Evolutionary conservation across 2,888 invertebrate species (phyloP).

Genomic region (Acheta domesticus): DNA sequence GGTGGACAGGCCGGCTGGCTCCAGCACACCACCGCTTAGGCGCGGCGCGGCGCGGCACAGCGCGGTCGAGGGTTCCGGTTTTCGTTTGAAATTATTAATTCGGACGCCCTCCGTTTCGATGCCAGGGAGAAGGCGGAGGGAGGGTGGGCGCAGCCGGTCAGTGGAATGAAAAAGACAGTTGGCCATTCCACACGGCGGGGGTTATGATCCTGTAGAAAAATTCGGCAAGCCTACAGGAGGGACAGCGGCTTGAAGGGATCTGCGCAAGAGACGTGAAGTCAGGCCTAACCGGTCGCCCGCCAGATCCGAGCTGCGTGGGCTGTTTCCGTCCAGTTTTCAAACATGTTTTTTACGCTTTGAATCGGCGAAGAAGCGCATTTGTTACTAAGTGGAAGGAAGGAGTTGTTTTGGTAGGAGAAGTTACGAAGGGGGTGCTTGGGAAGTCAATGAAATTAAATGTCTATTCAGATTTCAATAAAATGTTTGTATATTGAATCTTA

Average conservation of each 20-base stretch:
- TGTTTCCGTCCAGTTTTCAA: no score
- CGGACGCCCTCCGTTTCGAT: not conserved
- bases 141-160: not conserved
- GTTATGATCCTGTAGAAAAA: not conserved
- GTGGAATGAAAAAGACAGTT: not conserved
- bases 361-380: no score
- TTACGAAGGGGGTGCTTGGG: no score
- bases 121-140: not conserved
- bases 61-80: not conserved
- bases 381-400: no score
- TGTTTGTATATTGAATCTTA: no score
- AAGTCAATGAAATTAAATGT: no score
- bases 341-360: no score
- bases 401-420: no score
- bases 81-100: constrained; percentile 2
- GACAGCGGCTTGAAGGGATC: not conserved
- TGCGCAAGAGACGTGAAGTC: not conserved
- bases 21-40: not conserved
- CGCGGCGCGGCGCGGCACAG: not conserved
- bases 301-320: no score
- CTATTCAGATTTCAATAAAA: no score
- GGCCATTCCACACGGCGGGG: not conserved
- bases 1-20: not conserved
- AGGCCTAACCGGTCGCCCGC: not conserved
- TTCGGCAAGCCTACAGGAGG: constrained; percentile 18